A percentile compares a stretch with the other conserved stretches of the same genome.
phyloP scores from a whole-genome alignment of 2,888 invertebrate genomes.

The Ellobium chinense region DNA sequence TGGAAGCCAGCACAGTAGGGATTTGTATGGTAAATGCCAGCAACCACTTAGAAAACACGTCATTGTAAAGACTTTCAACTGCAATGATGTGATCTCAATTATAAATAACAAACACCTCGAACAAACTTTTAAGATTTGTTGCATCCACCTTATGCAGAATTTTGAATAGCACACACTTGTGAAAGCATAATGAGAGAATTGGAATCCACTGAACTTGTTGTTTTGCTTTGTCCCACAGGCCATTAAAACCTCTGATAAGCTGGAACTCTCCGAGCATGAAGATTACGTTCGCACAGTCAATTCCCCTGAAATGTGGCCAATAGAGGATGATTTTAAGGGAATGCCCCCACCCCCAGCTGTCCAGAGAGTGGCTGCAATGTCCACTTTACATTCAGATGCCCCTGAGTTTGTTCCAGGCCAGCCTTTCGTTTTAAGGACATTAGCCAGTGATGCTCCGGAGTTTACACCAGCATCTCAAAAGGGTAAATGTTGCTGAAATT shows the following conservation, averaged over 20 bases:
- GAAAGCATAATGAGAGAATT: no score
- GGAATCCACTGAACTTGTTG: no score
- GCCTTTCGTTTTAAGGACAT: constrained; percentile 31
- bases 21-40: no score
- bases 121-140: no score
- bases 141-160: no score
- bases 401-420: constrained; percentile 89
- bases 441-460: constrained; percentile 13
- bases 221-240: constrained; percentile 77
- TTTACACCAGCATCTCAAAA: not conserved
- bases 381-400: constrained; percentile 88
- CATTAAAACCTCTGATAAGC: constrained; percentile 89
- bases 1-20: no score
- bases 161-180: no score
- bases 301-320: constrained; percentile 92
- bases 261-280: constrained; percentile 86
- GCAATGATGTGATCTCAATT: no score
- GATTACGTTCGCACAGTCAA: constrained; percentile 90
- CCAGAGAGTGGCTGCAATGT: constrained; percentile 54
- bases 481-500: no score
- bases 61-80: no score
- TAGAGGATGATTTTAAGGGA: constrained; percentile 62
- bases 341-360: constrained; percentile 40
- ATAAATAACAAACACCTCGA: no score
- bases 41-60: no score